Evolutionary conservation across 2,888 invertebrate species (phyloP).

Genomic region (Drosophila imparisetae): DNA sequence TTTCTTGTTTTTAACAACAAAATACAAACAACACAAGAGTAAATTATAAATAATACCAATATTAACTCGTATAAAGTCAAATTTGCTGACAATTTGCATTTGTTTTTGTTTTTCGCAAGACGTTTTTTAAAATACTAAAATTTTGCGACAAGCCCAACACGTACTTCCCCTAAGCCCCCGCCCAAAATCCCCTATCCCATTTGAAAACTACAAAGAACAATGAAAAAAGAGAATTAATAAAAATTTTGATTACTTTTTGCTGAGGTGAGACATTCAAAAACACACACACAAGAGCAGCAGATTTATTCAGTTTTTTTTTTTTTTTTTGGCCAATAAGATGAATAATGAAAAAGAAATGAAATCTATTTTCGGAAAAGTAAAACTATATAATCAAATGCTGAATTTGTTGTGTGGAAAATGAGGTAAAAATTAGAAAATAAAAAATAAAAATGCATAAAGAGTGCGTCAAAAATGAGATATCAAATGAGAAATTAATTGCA

Average conservation of each 20-base stretch:
- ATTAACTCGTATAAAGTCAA: constrained; percentile 71
- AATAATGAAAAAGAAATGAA: constrained; percentile 34
- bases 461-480: constrained; percentile 64
- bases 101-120: constrained; percentile 83
- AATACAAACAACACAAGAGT: constrained; percentile 62
- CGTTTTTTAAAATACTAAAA: constrained; percentile 68
- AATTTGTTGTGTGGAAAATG: constrained; percentile 85
- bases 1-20: constrained; percentile 80
- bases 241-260: constrained; percentile 75
- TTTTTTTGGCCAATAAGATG: constrained; percentile 52
- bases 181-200: constrained; percentile 21
- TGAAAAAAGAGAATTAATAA: constrained; percentile 27
- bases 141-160: constrained; percentile 63
- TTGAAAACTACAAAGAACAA: constrained; percentile 21
- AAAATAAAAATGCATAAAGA: constrained; percentile 59
- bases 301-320: constrained; percentile 44
- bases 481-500: constrained; percentile 79
- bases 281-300: constrained; percentile 83
- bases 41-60: constrained; percentile 65
- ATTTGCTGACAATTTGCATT: constrained; percentile 80
- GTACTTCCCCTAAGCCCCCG: constrained; percentile 29
- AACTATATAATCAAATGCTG: constrained; percentile 65
- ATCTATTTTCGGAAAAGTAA: constrained; percentile 44
- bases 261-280: constrained; percentile 85
- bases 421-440: constrained; percentile 81